Base-by-base conservation (phyloP, 2,113 vertebrate species). In the Hyla sarda region DNA sequence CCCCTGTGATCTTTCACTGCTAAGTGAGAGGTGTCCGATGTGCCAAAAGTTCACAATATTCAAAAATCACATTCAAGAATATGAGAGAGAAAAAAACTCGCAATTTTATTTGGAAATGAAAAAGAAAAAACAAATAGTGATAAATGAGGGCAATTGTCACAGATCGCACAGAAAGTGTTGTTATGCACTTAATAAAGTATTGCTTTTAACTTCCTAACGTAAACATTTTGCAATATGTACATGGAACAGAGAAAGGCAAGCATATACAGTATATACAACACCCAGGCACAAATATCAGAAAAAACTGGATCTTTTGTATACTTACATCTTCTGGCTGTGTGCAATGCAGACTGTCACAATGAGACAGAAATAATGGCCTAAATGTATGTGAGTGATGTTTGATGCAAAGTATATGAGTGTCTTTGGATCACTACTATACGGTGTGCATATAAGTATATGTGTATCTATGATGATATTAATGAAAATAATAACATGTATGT, bases 291-390 rank as follows among this genome's bases (percentile, higher is more conserved):
- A 13, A 56, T 12, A 37, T 34, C 23, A 28, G 52, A 3, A 60
- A n/a, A 28, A 45, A 11, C 75, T 30, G n/a, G 41, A 47, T 48
- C 25, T n/a, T 60, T 17, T 60, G 34, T 50, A 82, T 82, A 87
- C 79, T 75, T 30, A 75, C 69, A 75, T 82, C 52, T 74, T 80
- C 48, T 47, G 52, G 52, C 47, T 17, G 23, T 62, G 54, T 48
- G 41, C 41, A 47, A 45, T 74, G 83, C 45, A 67, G 58, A 52
- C 37, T 85, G 73, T 30, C 56, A 84, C 54, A 75, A 76, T 69
- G 74, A 85, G 45, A 34, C 41, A 58, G 48, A 67, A 28, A 56
- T 32, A 30, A 65, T 45, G n/a, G 58, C 52, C 69, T 74, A 12
- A 12, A 58, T n/a, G 56, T 77, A 45, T 65, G 45, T 78, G 56